Percentiles rank a stretch among this genome's conserved stretches.
Conservation (phyloP, 2,113 vertebrate genomes). For the Hippocampus mohnikei region DNA sequence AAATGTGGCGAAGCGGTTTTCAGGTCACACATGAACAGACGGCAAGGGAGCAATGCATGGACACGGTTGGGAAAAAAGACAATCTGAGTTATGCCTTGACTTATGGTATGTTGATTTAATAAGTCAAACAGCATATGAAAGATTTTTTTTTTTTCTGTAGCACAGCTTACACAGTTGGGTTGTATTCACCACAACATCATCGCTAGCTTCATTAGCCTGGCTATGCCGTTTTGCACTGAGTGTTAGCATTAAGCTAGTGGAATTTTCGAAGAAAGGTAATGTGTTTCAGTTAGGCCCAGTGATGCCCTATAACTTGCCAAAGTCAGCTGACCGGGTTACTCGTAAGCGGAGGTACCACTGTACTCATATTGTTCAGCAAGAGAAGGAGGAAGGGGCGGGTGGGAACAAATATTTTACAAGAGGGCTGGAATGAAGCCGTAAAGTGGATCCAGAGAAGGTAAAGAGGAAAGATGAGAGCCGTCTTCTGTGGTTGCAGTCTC, state of each 20-base stretch:
- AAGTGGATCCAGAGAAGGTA: conserved; percentile 11
- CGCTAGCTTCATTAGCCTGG: background rate
- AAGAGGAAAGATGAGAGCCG: background rate
- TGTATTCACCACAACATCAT: background rate
- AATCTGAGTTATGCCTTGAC: too few relatives aligned
- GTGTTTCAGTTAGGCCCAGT: too few relatives aligned
- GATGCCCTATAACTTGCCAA: background rate
- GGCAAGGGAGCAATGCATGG: conserved; percentile 12
- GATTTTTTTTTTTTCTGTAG: too few relatives aligned
- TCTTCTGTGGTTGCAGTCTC: conserved; percentile 38
- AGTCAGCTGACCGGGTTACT: background rate
- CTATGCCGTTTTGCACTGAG: background rate
- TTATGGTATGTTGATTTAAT: background rate
- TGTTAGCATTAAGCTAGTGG: too few relatives aligned
- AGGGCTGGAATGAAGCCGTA: conserved; percentile 24
- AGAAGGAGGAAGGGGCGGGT: background rate
- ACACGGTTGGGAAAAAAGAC: background rate
- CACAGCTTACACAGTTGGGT: too few relatives aligned
- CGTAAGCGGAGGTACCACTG: background rate
- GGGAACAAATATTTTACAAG: background rate
- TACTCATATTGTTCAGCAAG: background rate
- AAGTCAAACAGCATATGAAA: background rate
- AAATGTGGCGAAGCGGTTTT: background rate
- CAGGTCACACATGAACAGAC: conserved; percentile 31
- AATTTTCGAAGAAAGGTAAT: too few relatives aligned